A percentile compares a stretch with the other conserved stretches of the same genome.
phyloP scores from a whole-genome alignment of 2,888 invertebrate species.

The Nemurella pictetii region DNA sequence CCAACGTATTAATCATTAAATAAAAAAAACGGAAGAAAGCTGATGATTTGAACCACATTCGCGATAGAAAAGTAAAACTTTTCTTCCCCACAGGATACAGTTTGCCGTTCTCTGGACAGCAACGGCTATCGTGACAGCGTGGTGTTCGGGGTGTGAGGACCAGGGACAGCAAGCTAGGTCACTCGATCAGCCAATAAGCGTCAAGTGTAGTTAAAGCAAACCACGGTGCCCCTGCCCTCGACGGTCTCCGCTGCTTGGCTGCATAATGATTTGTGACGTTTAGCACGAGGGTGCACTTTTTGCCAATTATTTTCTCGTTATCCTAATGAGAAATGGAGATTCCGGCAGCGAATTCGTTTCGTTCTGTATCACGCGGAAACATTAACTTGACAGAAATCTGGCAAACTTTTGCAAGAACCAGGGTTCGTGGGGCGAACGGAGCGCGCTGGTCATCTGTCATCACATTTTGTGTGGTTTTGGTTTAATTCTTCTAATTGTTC shows the following conservation, averaged over 20 bases:
- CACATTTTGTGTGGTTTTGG: background rate
- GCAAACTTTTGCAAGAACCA: background rate
- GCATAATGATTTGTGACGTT: background rate
- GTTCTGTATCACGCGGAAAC: background rate
- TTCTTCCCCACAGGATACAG: too few relatives aligned
- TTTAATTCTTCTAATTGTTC: too few relatives aligned
- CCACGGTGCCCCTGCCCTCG: background rate
- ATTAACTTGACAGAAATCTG: background rate
- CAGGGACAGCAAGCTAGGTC: background rate
- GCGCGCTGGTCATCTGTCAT: background rate
- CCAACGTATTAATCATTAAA: too few relatives aligned
- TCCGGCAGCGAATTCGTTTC: background rate
- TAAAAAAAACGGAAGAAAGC: too few relatives aligned
- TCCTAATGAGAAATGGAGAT: slow-evolving; percentile 7
- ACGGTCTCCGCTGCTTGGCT: background rate
- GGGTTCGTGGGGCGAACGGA: background rate
- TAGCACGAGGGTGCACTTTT: background rate
- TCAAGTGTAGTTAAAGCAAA: background rate
- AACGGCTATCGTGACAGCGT: too few relatives aligned
- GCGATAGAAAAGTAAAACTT: too few relatives aligned
- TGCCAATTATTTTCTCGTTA: slow-evolving; percentile 17
- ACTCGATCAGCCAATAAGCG: background rate
- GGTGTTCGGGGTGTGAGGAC: too few relatives aligned
- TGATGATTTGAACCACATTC: too few relatives aligned
- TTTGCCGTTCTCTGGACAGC: too few relatives aligned